Percentiles rank a stretch among this genome's conserved stretches.
These are phyloP conservation scores for Parotocinclus haroldoi DNA, from an alignment of 2,797 vertebrate genomes.

Conservation along the genomic window DNA sequence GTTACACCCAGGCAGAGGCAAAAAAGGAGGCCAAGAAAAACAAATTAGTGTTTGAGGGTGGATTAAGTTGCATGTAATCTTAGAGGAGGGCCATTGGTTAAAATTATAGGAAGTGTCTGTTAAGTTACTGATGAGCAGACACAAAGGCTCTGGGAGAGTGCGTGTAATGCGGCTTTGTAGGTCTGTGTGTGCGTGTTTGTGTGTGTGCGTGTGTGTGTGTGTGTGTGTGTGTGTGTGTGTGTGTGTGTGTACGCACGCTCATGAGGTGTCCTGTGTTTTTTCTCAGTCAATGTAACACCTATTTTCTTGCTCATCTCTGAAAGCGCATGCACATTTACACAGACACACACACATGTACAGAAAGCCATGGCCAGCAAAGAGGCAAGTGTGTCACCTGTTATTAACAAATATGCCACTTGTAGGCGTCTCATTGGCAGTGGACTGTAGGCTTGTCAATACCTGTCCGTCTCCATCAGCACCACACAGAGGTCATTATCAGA, in stretches of 20 bases:
- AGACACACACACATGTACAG: conserved; percentile 1
- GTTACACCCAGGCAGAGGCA: conserved; percentile 67
- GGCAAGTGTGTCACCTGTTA: conserved; percentile 57
- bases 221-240: conserved; percentile 36
- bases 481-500: conserved; percentile 71
- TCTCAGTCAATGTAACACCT: conserved; percentile 23
- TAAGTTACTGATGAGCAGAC: conserved; percentile 62
- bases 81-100: conserved; percentile 63
- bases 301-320: conserved; percentile 24
- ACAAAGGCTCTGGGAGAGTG: conserved; percentile 52
- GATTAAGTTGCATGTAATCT: conserved; percentile 79
- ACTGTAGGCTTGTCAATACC: conserved; percentile 65
- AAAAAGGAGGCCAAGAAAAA: conserved; percentile 70
- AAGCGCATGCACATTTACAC: conserved; percentile 19
- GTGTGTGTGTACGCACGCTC: conserved; percentile 14
- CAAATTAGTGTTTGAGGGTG: conserved; percentile 75
- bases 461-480: conserved; percentile 60
- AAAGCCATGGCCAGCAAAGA: conserved; percentile 37
- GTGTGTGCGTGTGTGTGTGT: conserved; percentile 35
- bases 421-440: conserved; percentile 60
- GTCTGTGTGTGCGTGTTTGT: conserved; percentile 29
- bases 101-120: conserved; percentile 66
- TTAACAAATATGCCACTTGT: conserved; percentile 67
- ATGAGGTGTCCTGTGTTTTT: too few species aligned
- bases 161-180: conserved; percentile 31